Conservation (phyloP, 2,888 invertebrate species). For the Dysmachus trigonus region DNA sequence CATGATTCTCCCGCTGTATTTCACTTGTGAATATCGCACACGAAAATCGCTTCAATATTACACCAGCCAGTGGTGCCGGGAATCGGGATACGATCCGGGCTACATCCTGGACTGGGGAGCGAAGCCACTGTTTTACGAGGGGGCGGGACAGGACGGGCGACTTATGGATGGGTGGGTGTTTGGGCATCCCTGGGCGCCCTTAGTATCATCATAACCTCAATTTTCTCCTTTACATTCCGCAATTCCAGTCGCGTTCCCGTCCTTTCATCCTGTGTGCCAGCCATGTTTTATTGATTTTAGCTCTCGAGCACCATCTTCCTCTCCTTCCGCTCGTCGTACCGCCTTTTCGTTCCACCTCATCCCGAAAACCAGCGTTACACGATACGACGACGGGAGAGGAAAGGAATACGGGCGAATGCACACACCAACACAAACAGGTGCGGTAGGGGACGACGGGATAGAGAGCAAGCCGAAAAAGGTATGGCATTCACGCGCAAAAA, state of each 20-base stretch:
- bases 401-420: not conserved
- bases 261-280: constrained; percentile 35
- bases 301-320: constrained; percentile 3
- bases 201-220: constrained; percentile 38
- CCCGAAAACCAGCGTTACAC: not conserved
- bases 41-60: constrained; percentile 29
- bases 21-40: constrained; percentile 9
- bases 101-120: not conserved
- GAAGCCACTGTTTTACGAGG: not conserved
- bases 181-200: not conserved
- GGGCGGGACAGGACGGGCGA: not conserved
- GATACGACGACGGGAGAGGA: not conserved
- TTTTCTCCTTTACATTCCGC: constrained; percentile 41
- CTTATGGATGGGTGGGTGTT: not conserved
- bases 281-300: constrained; percentile 40
- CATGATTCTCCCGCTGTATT: constrained; percentile 16
- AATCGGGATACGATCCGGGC: not conserved
- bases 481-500: constrained; percentile 9
- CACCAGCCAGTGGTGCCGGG: not conserved
- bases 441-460: not conserved
- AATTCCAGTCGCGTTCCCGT: constrained; percentile 37
- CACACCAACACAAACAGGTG: not conserved
- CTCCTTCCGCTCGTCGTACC: not conserved
- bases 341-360: not conserved
- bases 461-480: constrained; percentile 21